These are phyloP conservation scores for Chromobotia macracanthus DNA, from an alignment of 2,797 vertebrate genomes.

Conservation along the genomic window DNA sequence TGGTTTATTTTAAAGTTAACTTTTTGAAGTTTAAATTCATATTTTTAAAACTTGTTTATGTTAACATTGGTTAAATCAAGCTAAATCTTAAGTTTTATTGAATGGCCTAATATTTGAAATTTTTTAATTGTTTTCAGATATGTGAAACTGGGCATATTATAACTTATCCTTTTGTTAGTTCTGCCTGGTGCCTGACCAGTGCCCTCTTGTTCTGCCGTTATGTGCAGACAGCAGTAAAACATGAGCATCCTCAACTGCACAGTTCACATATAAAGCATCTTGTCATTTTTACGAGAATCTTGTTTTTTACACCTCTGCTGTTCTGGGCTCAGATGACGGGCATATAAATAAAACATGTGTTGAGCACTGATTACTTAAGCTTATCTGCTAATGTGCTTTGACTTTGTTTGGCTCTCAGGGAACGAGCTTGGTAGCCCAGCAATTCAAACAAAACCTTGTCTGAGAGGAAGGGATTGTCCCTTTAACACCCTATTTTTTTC, in stretches of 20 bases:
- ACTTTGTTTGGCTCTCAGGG: slow-evolving; percentile 34
- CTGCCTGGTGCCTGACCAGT: too few species aligned
- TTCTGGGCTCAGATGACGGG: slow-evolving; percentile 68
- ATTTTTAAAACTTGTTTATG: too few species aligned
- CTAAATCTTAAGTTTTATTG: too few species aligned
- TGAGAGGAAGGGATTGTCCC: slow-evolving; percentile 16
- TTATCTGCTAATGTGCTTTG: slow-evolving; percentile 62
- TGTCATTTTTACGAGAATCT: slow-evolving; percentile 74
- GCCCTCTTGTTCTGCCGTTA: slow-evolving; percentile 35
- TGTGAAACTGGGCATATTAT: too few species aligned
- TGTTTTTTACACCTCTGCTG: slow-evolving; percentile 68
- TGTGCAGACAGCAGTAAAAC: slow-evolving; percentile 61
- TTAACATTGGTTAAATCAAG: too few species aligned
- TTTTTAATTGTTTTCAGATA: too few species aligned
- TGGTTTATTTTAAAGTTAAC: too few species aligned
- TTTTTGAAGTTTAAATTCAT: too few species aligned
- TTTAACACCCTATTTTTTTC: slow-evolving; percentile 23
- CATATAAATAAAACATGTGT: slow-evolving; percentile 75
- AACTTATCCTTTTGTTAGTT: too few species aligned
- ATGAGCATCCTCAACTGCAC: slow-evolving; percentile 67
- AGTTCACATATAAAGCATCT: slow-evolving; percentile 76
- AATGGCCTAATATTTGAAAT: too few species aligned
- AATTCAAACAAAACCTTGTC: slow-evolving; percentile 37
- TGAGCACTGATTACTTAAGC: slow-evolving; percentile 71
- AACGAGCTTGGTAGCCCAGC: slow-evolving; percentile 22